Conservation (phyloP, 2,797 vertebrate genomes). For the Huso huso region DNA sequence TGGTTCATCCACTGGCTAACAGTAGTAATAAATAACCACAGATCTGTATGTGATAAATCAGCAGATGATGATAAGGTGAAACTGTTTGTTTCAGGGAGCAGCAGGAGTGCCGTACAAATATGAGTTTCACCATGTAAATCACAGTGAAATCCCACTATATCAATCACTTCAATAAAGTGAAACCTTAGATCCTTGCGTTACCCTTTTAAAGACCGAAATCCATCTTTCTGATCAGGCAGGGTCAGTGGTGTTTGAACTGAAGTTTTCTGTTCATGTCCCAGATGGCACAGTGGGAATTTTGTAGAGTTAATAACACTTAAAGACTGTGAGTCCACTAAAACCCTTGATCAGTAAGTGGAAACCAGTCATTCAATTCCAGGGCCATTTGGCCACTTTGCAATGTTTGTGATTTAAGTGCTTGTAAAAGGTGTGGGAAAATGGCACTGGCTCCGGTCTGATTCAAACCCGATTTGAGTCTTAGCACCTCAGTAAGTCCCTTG, state of each 20-base stretch:
- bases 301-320: too few species aligned
- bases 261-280: background rate
- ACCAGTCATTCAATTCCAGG: too few species aligned
- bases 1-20: constrained; percentile 22
- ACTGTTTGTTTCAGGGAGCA: constrained; percentile 16
- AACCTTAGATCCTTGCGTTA: background rate
- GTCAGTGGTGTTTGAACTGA: background rate
- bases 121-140: constrained; percentile 24
- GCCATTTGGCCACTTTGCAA: too few species aligned
- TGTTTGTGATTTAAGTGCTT: too few species aligned
- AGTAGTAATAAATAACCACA: constrained; percentile 19
- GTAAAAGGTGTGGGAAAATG: too few species aligned
- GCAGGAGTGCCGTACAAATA: constrained; percentile 18
- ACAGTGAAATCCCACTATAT: background rate
- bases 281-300: too few species aligned
- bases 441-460: too few species aligned
- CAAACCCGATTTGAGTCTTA: too few species aligned
- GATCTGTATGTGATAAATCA: constrained; percentile 7
- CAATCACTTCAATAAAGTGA: background rate
- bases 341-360: too few species aligned
- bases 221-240: background rate
- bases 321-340: too few species aligned
- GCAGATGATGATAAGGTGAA: constrained; percentile 12
- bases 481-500: too few species aligned
- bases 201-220: background rate